A percentile compares a stretch with the other conserved stretches of the same genome.
phyloP scores from a whole-genome alignment of 2,797 vertebrate species.

The Sylvilagus floridanus region DNA sequence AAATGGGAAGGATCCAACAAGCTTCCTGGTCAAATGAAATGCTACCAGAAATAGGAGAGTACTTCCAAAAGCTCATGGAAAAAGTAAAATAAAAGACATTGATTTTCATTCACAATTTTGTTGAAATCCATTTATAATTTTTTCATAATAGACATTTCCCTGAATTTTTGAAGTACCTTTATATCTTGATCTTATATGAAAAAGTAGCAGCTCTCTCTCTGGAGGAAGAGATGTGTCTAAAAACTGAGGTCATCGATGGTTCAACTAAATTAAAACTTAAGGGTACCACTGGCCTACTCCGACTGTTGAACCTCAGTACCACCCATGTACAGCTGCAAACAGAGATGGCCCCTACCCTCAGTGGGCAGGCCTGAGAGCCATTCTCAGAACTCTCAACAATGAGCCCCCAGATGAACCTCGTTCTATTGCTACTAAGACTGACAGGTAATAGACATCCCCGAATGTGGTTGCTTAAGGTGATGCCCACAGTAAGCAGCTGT shows the following conservation, averaged over 20 bases:
- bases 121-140: no score
- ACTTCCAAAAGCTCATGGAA: no score
- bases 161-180: background rate
- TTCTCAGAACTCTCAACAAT: background rate
- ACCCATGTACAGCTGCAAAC: background rate
- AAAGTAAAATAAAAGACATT: no score
- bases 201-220: background rate
- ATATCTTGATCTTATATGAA: background rate
- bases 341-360: background rate
- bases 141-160: no score
- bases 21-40: background rate
- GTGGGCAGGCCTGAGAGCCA: background rate
- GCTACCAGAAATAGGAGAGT: background rate
- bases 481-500: background rate
- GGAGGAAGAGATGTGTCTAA: background rate
- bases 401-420: background rate
- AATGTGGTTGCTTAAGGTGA: background rate
- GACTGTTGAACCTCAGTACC: background rate
- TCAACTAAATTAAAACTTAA: background rate
- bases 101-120: no score
- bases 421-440: background rate
- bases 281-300: background rate
- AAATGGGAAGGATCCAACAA: background rate
- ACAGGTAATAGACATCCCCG: background rate
- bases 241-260: background rate